phyloP scores from a whole-genome alignment of 1,140 invertebrate genomes.

The Prorops nasuta region DNA sequence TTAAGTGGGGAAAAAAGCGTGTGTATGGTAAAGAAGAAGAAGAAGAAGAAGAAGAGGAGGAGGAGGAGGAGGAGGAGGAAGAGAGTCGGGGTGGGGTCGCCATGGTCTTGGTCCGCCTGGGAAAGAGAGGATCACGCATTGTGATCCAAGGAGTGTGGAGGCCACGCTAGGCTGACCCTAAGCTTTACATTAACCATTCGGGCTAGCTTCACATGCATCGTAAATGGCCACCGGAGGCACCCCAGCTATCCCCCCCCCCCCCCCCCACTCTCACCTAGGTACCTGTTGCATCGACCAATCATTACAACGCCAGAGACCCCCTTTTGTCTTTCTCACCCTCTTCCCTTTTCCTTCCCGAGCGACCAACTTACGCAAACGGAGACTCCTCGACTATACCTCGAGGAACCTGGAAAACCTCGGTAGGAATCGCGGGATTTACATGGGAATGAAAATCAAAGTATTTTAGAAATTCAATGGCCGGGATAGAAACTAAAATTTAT shows the following conservation, averaged over 20 bases:
- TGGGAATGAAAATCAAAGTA: too few species aligned
- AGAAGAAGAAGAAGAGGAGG: constrained; percentile 8
- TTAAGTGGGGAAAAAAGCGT: not conserved
- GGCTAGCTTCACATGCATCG: constrained; percentile 8
- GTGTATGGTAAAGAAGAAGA: not conserved
- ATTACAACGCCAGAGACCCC: too few species aligned
- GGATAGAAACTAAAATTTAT: too few species aligned
- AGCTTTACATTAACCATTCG: constrained; percentile 48
- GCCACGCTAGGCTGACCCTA: constrained; percentile 55
- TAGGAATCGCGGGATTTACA: too few species aligned
- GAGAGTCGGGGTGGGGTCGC: constrained; percentile 44
- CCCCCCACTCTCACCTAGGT: too few species aligned
- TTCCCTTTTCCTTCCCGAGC: too few species aligned
- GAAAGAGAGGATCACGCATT: constrained; percentile 49
- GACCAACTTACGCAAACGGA: too few species aligned
- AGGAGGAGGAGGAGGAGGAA: constrained; percentile 21
- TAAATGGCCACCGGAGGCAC: not conserved
- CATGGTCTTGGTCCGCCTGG: constrained; percentile 55
- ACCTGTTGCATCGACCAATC: not conserved
- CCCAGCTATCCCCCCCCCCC: not conserved
- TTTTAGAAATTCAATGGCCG: too few species aligned
- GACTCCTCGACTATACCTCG: too few species aligned
- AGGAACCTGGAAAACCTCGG: too few species aligned
- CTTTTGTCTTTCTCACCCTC: too few species aligned
- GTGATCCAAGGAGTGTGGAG: constrained; percentile 43